Conservation (phyloP, 2,797 vertebrate genomes). For the Sebastes wilsoni region DNA sequence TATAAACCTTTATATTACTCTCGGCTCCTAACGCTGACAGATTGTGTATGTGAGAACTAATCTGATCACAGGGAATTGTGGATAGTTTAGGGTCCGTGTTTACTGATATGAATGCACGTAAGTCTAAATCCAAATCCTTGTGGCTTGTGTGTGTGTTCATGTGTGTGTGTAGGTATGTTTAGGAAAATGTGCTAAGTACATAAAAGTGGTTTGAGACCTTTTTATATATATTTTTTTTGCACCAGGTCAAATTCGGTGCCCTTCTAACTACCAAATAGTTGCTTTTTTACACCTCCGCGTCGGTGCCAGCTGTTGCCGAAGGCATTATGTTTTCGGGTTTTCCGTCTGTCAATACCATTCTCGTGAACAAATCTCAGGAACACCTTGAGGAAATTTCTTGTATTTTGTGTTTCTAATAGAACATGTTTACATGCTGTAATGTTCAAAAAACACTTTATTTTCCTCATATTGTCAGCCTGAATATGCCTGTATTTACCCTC, state of each 20-base stretch:
- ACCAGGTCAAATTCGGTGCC: too few relatives aligned
- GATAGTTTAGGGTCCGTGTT: conserved; percentile 19
- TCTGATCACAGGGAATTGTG: conserved; percentile 30
- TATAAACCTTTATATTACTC: conserved; percentile 25
- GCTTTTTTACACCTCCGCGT: neutral
- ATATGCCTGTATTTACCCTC: too few relatives aligned
- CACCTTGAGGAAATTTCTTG: too few relatives aligned
- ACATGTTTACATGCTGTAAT: too few relatives aligned
- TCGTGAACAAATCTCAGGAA: too few relatives aligned
- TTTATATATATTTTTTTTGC: neutral
- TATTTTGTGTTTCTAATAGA: too few relatives aligned
- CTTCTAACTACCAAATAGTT: too few relatives aligned
- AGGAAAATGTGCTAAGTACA: neutral
- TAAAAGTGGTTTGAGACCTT: neutral
- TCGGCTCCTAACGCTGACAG: neutral
- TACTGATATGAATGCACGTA: conserved; percentile 22
- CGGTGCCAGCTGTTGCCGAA: accelerated
- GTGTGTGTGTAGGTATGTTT: neutral
- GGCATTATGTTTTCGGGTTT: too few relatives aligned
- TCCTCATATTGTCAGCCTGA: too few relatives aligned
- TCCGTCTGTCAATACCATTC: too few relatives aligned
- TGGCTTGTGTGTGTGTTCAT: neutral
- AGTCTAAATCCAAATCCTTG: conserved; percentile 36
- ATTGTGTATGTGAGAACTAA: conserved; percentile 14
- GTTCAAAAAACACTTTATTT: too few relatives aligned